Base-by-base conservation (phyloP, 2,888 invertebrate genomes). In the Uloborus plumipes region DNA sequence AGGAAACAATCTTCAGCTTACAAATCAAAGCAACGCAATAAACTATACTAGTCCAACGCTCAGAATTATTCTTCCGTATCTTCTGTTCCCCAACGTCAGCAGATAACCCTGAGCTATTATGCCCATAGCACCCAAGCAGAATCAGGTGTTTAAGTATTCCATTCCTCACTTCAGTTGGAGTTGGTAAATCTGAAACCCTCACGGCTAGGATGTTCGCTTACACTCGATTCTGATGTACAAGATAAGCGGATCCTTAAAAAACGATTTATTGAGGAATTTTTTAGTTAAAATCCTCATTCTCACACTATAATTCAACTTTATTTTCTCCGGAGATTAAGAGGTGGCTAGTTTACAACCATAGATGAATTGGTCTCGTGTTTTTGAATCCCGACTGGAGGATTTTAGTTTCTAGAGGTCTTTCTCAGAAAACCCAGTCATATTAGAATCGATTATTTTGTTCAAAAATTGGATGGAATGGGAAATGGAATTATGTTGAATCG, bases 181-280 rank as follows among this genome's bases (percentile, higher is more conserved):
- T 67, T 51, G 61, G 67, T 39, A 9, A 39, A 9, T 39, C 39
- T 39, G 39, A 39, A 39, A 39, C 39, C 39, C 39, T 39, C 9
- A 39, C 39, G 39, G 39, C 9, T 39, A 39, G 11, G 11, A 71
- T 71, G 65, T 59, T 26, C 47, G 70, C 71, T 64, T 78, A 78
- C 77, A 78, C 77, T 78, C 55, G 49, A 66, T 78, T 71, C 78
- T 58, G 71, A 78, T 18, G 49, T 47, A 66, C 71, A 65, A 78
- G 78, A 78, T 78, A 71, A 71, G 47, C 20, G 11, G 13, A 64
- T 71, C 65, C 31, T 47, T 65, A 65, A 64, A 26, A 16, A 58
- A 18, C 65, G 70, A 71, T 78, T 78, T 71, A 65, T 71, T 47
- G 16, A 15, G 3, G 26, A 14, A 49, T 50, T 59, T 67, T 74